Base-by-base conservation (phyloP, 2,113 vertebrate genomes). In the Cinclus cinclus region DNA sequence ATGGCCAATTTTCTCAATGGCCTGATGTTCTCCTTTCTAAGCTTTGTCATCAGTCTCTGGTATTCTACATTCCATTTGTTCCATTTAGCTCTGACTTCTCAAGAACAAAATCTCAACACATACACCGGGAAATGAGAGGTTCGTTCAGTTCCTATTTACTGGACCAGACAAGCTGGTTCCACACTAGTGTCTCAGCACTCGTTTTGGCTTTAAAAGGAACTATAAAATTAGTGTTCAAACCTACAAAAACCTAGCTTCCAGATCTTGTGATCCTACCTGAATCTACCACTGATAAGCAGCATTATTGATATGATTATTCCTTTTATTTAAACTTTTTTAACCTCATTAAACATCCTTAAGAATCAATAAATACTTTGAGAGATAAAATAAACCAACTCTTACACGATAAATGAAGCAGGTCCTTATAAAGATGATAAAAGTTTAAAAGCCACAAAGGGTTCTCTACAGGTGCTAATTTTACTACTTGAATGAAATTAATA, bases 401-500 rank as follows among this genome's bases (percentile, higher is more conserved):
- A 90, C 46, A 25, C 93, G 89, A 95, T 75, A 96, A 96, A 97
- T 94, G 83, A 95, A 89, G 63, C n/a, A 94, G 41, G 75, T 89
- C 96, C 91, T 97, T 96, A 74, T 63, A 94, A 97, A 97, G 89
- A 96, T 70, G 89, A 97, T 95, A 96, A 96, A 98, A 98, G 96
- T 96, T 97, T 95, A 94, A 95, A 98, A 98, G 97, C 96, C 92
- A 94, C 97, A 98, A 98, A 97, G 89, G 62, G 64, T 93, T 98
- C 97, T 97, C 98, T 97, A 98, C 97, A 98, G 98, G 98, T 98
- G 97, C 94, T 98, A 98, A 98, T 98, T 98, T 98, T 98, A 96
- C 97, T 98, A 97, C 97, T 98, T 98, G 95, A 98, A 96, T 96
- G 94, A 98, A 98, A 98, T 98, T 98, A 98, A 98, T 98, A 98